Evolutionary conservation across 2,113 vertebrate species (phyloP), one percentile per base, ranked within the genome.

Genomic region (Xiphophorus maculatus): DNA sequence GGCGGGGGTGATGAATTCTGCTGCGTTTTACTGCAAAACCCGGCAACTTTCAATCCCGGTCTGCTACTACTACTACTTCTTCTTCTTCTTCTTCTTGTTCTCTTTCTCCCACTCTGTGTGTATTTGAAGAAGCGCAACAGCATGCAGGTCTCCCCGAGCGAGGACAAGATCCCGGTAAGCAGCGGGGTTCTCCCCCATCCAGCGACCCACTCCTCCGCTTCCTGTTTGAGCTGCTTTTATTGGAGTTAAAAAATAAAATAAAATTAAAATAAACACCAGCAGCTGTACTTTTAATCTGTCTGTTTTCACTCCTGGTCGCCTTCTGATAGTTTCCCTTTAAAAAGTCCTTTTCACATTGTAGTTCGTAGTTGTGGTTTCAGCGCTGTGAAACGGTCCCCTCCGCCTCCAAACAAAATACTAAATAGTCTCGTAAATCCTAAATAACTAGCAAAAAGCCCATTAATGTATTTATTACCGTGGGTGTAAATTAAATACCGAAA

Each of bases 141-240:
- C 74, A 95, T 95, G 84, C 95, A 96, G 93, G 94, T 95, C 65
- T 83, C 90, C 19, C 91, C 91, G 86, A 91, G 84, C 79, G 96
- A 96, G 89, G 95, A 92, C 89, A 95, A 93, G 90, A 85, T 90
- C 69, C 93, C 92, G 0, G 95, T 95, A 60, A 95, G 94, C 93
- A 80, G 5, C 2, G 35, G 40, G 40, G 40, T 0, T 42, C 8
- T 30, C 35, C 1, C 8, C 11, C 3, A 14, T 17, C 19, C 71
- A 1, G 22, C 14, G 4, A 14, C 13, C 19, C 71, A 1, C 51
- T 25, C 48, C 14, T 22, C 19, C 9, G 22, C 15, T 48, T 48
- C 17, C 44, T 9, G 51, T 58, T n/a, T 58, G 25, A 25, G 7
- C 8, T 58, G 17, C 8, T n/a, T 58, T n/a, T 58, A 22, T 2